A percentile compares a stretch with the other conserved stretches of the same genome.
These are phyloP conservation scores for Eilema caniola DNA, from an alignment of 2,888 invertebrate genomes.

Conservation along the genomic window DNA sequence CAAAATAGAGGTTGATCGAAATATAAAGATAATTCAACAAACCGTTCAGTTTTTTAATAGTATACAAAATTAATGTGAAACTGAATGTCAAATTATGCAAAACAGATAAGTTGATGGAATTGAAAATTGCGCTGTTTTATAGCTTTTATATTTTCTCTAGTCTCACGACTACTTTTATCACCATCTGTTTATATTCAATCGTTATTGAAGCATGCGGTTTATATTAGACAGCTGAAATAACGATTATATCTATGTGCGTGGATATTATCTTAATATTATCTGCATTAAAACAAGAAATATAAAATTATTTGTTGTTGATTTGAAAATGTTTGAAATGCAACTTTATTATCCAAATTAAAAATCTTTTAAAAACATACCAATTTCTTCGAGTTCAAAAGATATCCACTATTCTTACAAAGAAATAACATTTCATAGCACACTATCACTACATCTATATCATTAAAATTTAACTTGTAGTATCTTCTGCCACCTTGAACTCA, in stretches of 20 bases:
- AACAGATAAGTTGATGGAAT: not conserved
- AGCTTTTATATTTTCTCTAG: slow-evolving; percentile 13
- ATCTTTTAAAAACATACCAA: not conserved
- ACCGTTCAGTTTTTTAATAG: not conserved
- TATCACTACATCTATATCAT: not conserved
- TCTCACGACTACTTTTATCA: slow-evolving; percentile 12
- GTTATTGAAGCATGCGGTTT: slow-evolving; percentile 13
- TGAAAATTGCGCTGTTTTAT: slow-evolving; percentile 3
- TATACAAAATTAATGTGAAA: not conserved
- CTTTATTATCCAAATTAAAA: not conserved
- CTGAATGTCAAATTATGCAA: not conserved
- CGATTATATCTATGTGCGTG: not conserved
- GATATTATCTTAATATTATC: not conserved
- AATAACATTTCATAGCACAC: slow-evolving; percentile 1
- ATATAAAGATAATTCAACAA: not conserved
- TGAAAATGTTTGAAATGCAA: not conserved
- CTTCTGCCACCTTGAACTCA: slow-evolving; percentile 14
- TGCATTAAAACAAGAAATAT: not conserved
- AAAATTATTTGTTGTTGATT: not conserved
- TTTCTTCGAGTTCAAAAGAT: not conserved
- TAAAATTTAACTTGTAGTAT: not conserved
- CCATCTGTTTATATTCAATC: slow-evolving; percentile 9
- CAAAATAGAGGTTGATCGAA: too few relatives aligned
- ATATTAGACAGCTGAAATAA: not conserved
- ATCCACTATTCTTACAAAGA: too few relatives aligned